Base-by-base conservation (phyloP, 30 jellyfish, hydroid and myxozoan genomes). In the Hydractinia echinata region DNA sequence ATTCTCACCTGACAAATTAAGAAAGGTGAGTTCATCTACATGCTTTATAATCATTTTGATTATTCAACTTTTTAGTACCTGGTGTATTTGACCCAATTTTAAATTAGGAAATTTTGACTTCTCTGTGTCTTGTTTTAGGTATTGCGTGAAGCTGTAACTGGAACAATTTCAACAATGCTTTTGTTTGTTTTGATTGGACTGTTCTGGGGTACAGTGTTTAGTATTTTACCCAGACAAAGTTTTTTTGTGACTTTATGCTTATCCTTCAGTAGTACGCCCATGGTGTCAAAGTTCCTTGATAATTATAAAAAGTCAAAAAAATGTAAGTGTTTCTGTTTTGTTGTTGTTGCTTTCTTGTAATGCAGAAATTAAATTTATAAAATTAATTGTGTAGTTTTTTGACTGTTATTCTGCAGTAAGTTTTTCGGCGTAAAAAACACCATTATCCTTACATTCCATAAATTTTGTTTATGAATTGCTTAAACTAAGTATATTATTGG, bases 191-290 rank as follows among this genome's bases (percentile, higher is more conserved):
- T 81, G 53, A 82, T 84, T 66, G 99, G 99, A 14, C 79, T 93
- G 81, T 55, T 93, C 10, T 71, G 95, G 89, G 99, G 99, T 5
- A 76, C 95, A 10, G 77, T 87, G 73, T 84, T 87, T 84, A 95
- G 96, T 5, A 79, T 93, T 8, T 58, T 72, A 15, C 95, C 99
- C 39, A 83, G 85, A 15, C 99, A 93, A 62, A 93, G 96, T 79
- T 61, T 93, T 14, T 93, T 93, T 81, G 92, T 93, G 11, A 95
- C 99, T 6, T 67, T 89, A 8, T 87, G 96, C 69, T 39, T 93
- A 50, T 77, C 96, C 14, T 76, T 93, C 76, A 85, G 96, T 1
- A 93, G 99, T 71, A 93, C 99, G 5, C 89, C 99, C 53, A 81
- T 93, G 66, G 85, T 93, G 89, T 70, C 91, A 51, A 93, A 93